Evolutionary conservation across 2,888 invertebrate genomes (phyloP).

Genomic region (Orthonevra nobilis): DNA sequence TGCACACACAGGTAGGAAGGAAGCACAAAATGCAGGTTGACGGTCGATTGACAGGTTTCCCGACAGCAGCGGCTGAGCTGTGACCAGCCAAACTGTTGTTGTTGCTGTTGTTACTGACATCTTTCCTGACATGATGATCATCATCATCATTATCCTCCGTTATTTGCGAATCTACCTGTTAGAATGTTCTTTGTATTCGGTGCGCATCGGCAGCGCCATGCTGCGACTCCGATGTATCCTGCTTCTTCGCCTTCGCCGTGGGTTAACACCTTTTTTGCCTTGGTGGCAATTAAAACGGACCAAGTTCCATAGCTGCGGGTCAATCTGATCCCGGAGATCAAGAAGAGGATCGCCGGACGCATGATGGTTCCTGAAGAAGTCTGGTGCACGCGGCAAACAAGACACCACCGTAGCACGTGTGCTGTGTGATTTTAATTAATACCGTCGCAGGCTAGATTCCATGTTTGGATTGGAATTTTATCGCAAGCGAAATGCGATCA

Average conservation of each 20-base stretch:
- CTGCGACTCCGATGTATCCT: slow-evolving; percentile 20
- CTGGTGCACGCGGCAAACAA: slow-evolving; percentile 42
- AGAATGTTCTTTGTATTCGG: slow-evolving; percentile 6
- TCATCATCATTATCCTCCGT: slow-evolving; percentile 65
- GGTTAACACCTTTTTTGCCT: slow-evolving; percentile 67
- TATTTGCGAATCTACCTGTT: slow-evolving; percentile 44
- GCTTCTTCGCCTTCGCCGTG: too few relatives aligned
- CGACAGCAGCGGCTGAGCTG: slow-evolving; percentile 8
- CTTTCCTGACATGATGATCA: slow-evolving; percentile 46
- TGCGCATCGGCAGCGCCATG: slow-evolving; percentile 26
- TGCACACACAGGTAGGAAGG: slow-evolving; percentile 32
- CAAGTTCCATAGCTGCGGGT: slow-evolving; percentile 64
- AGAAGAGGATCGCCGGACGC: slow-evolving; percentile 38
- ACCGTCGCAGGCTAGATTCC: slow-evolving; percentile 53
- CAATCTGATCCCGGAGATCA: slow-evolving; percentile 46
- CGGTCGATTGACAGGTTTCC: slow-evolving; percentile 47
- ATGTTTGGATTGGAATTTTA: slow-evolving; percentile 64
- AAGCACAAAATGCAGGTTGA: slow-evolving; percentile 21
- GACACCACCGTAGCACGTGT: slow-evolving; percentile 47
- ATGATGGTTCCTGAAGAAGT: too few relatives aligned
- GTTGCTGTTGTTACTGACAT: slow-evolving; percentile 51
- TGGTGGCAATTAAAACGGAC: slow-evolving; percentile 63
- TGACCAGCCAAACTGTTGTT: slow-evolving; percentile 50
- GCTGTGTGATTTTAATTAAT: slow-evolving; percentile 61
- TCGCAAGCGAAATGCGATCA: slow-evolving; percentile 52